Base-by-base conservation (phyloP, 2,113 vertebrate genomes). In the Siphamia tubifer region DNA sequence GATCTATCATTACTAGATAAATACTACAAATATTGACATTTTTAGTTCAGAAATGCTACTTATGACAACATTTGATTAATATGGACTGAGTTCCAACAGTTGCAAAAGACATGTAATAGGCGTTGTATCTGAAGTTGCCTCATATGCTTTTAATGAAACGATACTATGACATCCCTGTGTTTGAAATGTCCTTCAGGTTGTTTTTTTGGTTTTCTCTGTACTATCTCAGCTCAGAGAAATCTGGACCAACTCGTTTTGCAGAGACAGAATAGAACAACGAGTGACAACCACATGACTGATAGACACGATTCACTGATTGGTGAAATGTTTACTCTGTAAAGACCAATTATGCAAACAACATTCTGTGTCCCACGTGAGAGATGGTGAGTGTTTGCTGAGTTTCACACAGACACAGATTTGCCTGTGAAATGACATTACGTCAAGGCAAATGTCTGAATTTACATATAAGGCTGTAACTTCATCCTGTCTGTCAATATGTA, bases 331-430 rank as follows among this genome's bases (percentile, higher is more conserved):
- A 36, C 3, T 7, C 49, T 17, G 23, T 9, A 4, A 17, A 49
- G 60, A 58, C 25, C 52, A 48, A 44, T 47, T 45, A 31, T 56
- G 55, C 51, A 47, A 62, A 54, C 43, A 19, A 30, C 47, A 31
- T 15, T 6, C 2, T 25, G 4, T 2, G 1, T 6, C n/a, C 15
- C 42, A 51, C 3, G 36, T 36, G 23, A 42, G 4, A 40, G 11
- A 19, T 6, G 8, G 5, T n/a, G 6, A 6, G 7, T 31, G 21
- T 27, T 23, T 4, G 3, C 10, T 17, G 3, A 9, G 17, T 39
- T 30, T 10, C 38, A 2, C 36, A 31, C 43, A 44, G 34, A 28
- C 21, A 44, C 16, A 35, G 0, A 77, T 84, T 78, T 88, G 76
- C 52, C 34, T 77, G 8, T 11, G 42, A 70, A 52, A 64, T 44